phyloP scores from a whole-genome alignment of 2,113 vertebrate species.

The Tichodroma muraria region DNA sequence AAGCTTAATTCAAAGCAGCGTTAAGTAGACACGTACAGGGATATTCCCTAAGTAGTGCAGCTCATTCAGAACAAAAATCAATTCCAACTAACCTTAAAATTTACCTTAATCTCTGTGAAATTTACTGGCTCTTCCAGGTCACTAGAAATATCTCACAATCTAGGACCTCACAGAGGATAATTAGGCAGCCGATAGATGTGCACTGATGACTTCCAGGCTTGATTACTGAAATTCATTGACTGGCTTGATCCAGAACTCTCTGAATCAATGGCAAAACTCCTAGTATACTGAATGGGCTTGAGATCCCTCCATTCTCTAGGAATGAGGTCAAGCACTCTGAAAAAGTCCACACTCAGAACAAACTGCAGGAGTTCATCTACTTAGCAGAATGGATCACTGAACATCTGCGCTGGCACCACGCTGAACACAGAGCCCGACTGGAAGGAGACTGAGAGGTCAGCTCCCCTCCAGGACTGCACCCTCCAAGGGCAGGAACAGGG shows the following conservation, averaged over 20 bases:
- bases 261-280: slow-evolving; percentile 50
- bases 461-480: not conserved
- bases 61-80: slow-evolving; percentile 21
- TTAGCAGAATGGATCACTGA: not conserved
- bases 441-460: not conserved
- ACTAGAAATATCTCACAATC: slow-evolving; percentile 43
- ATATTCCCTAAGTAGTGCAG: not conserved
- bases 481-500: not conserved
- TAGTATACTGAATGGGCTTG: not conserved
- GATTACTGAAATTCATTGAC: slow-evolving; percentile 40
- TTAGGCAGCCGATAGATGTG: not conserved
- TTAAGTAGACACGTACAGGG: not conserved
- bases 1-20: not conserved
- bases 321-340: slow-evolving; percentile 21
- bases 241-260: slow-evolving; percentile 50
- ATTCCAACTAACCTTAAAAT: slow-evolving; percentile 51
- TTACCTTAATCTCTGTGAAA: slow-evolving; percentile 56
- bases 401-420: not conserved
- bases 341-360: slow-evolving; percentile 29
- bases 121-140: slow-evolving; percentile 60
- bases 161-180: slow-evolving; percentile 40
- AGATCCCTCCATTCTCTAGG: slow-evolving; percentile 12
- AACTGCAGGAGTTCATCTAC: slow-evolving; percentile 23
- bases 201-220: slow-evolving; percentile 35
- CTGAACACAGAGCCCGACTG: not conserved